These are phyloP conservation scores for Capreolus pygargus DNA, from an alignment of 2,113 vertebrate species.

Conservation along the genomic window DNA sequence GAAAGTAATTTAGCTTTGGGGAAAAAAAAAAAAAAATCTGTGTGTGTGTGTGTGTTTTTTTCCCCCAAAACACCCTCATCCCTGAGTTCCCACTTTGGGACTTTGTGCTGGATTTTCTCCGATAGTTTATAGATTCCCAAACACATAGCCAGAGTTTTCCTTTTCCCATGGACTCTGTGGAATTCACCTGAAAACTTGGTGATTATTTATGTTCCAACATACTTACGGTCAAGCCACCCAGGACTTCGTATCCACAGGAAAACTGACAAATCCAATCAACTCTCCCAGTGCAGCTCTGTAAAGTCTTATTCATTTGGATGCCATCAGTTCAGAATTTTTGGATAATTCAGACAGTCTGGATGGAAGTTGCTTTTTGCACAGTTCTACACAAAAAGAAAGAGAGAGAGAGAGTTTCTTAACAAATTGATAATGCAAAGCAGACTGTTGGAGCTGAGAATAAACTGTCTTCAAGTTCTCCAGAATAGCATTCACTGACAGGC, in stretches of 20 bases:
- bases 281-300: neutral
- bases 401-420: constrained; percentile 26
- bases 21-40: neutral
- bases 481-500: constrained; percentile 25
- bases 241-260: neutral
- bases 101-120: neutral
- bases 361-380: constrained; percentile 10
- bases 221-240: constrained; percentile 26
- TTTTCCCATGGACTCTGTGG: neutral
- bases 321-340: constrained; percentile 43
- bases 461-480: constrained; percentile 17
- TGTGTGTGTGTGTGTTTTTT: neutral
- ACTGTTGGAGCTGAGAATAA: neutral
- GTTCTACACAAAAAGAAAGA: neutral
- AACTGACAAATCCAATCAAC: constrained; percentile 58
- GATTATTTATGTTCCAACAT: neutral
- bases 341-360: constrained; percentile 71
- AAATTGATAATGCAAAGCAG: constrained; percentile 66
- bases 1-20: neutral
- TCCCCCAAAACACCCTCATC: neutral
- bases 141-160: neutral
- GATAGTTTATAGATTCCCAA: neutral
- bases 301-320: constrained; percentile 54
- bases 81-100: neutral
- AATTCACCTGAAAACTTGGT: constrained; percentile 51